Conservation (phyloP, 2,888 invertebrate species). For the Cremastinae sp. region DNA sequence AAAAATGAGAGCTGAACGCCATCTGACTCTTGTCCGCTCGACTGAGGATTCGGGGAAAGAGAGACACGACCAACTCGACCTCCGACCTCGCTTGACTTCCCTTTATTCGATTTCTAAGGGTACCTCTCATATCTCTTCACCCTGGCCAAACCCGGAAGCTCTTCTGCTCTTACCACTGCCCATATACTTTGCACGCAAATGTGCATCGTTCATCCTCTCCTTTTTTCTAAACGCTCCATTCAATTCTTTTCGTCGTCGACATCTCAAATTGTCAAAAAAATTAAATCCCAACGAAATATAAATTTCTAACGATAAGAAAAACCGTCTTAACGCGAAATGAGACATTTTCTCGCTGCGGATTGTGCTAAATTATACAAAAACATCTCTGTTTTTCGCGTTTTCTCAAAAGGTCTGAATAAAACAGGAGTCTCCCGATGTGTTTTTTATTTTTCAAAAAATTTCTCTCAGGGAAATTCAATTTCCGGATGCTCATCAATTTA, state of each 20-base stretch:
- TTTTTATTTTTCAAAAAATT: no score
- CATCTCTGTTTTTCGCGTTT: no score
- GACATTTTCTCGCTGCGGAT: no score
- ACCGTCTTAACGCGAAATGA: no score
- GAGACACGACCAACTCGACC: conserved; percentile 47
- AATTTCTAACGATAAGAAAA: no score
- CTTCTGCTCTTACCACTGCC: conserved; percentile 4
- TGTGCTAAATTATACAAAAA: no score
- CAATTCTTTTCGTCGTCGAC: no score
- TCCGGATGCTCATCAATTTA: background rate
- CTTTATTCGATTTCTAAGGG: conserved; percentile 67
- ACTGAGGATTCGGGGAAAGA: conserved; percentile 3
- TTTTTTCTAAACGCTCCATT: background rate
- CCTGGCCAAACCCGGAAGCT: conserved; percentile 25
- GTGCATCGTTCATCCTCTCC: background rate
- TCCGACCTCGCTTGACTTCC: conserved; percentile 42
- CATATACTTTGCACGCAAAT: conserved; percentile 13
- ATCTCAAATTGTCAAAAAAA: no score
- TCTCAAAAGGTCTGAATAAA: no score
- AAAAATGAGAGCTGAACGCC: conserved; percentile 29
- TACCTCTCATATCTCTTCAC: conserved; percentile 49
- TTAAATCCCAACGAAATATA: no score
- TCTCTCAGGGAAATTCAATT: conserved; percentile 5
- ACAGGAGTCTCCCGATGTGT: no score
- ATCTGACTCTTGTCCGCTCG: conserved; percentile 31